Evolutionary conservation across 2,797 vertebrate genomes (phyloP).

Genomic region (Nannoperca obscura): DNA sequence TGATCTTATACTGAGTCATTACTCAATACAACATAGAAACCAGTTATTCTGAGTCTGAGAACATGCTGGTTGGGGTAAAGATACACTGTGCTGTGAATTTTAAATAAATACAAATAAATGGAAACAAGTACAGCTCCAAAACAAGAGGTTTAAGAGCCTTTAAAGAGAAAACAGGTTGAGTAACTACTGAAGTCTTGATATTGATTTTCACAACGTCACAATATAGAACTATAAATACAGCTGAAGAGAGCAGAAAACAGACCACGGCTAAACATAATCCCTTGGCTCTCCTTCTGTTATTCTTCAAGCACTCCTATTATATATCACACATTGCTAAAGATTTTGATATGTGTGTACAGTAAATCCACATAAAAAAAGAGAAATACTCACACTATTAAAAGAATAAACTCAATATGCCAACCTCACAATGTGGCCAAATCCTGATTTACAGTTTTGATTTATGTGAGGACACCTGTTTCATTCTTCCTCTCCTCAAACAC

Average conservation of each 20-base stretch:
- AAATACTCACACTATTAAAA: not conserved
- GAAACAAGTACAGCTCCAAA: constrained; percentile 21
- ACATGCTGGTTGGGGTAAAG: constrained; percentile 30
- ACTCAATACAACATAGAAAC: constrained; percentile 33
- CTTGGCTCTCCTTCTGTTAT: not conserved
- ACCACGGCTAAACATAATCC: not conserved
- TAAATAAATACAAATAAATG: constrained; percentile 44
- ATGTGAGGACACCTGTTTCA: not conserved
- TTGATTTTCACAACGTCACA: constrained; percentile 34
- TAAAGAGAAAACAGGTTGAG: constrained; percentile 26
- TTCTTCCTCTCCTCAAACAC: not conserved
- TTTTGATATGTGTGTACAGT: not conserved
- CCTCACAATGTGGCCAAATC: not conserved
- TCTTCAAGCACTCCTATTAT: not conserved
- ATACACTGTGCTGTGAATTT: constrained; percentile 52
- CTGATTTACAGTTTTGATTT: not conserved
- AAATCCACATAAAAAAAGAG: not conserved
- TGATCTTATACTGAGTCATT: constrained; percentile 55
- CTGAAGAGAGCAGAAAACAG: constrained; percentile 7
- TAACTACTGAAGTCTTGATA: constrained; percentile 17
- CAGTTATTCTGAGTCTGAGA: constrained; percentile 36
- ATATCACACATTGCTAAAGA: not conserved
- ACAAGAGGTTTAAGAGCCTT: constrained; percentile 3
- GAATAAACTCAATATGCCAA: too few relatives aligned
- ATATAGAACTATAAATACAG: constrained; percentile 6